Conservation (phyloP, 2,888 invertebrate species). For the Ophioninae sp. region DNA sequence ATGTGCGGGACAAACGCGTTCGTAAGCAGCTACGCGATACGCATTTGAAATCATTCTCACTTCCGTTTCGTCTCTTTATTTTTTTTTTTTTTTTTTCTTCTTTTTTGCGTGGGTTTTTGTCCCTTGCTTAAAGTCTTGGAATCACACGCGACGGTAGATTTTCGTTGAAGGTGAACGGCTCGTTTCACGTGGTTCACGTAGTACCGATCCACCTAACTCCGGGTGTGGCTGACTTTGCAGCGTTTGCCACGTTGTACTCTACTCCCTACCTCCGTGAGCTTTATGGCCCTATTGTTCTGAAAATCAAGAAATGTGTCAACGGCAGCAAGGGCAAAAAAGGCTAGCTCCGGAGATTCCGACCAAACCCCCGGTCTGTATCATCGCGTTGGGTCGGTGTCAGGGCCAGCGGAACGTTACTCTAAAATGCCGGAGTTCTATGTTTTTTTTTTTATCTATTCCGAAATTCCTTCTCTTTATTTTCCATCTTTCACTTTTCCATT, state of each 20-base stretch:
- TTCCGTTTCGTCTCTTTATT: constrained; percentile 9
- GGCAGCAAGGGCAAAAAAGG: constrained; percentile 78
- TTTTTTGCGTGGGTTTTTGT: constrained; percentile 21
- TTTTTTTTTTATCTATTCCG: constrained; percentile 49
- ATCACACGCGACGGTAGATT: constrained; percentile 26
- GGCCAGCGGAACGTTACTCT: constrained; percentile 76
- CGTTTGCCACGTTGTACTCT: constrained; percentile 65
- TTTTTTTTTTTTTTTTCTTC: not conserved
- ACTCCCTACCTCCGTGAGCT: constrained; percentile 68
- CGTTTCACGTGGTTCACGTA: constrained; percentile 47
- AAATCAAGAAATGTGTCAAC: constrained; percentile 81
- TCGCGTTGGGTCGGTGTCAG: constrained; percentile 73
- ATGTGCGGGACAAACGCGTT: constrained; percentile 36
- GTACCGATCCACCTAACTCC: constrained; percentile 52
- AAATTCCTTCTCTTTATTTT: constrained; percentile 49
- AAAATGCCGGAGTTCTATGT: constrained; percentile 62
- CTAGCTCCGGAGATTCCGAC: constrained; percentile 64
- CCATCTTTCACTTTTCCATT: constrained; percentile 40
- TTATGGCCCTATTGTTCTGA: constrained; percentile 78
- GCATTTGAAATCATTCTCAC: constrained; percentile 69
- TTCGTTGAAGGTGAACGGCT: constrained; percentile 50
- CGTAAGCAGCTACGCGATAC: constrained; percentile 65
- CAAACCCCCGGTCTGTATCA: constrained; percentile 66
- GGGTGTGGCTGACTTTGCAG: constrained; percentile 49
- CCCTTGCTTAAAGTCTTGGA: constrained; percentile 26